Conservation (phyloP, 2,888 invertebrate genomes). For the Drosophila quinaria region DNA sequence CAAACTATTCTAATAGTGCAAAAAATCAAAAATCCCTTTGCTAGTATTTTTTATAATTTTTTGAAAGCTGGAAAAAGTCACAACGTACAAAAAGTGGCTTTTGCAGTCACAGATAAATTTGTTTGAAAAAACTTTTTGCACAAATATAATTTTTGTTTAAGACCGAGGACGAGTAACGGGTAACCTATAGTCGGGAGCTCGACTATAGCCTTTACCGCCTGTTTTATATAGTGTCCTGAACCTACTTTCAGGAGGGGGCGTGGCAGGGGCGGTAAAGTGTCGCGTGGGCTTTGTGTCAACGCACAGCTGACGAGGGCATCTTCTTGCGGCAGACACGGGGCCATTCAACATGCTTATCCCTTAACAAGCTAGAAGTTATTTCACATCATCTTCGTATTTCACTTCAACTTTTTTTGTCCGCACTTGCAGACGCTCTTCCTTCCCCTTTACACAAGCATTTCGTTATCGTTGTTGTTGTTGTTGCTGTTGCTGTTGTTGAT, state of each 20-base stretch:
- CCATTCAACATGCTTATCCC: constrained; percentile 10
- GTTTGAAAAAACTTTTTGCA: no score
- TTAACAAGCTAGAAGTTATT: constrained; percentile 53
- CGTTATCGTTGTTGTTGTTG: constrained; percentile 30
- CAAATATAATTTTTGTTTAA: no score
- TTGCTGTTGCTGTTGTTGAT: constrained; percentile 39
- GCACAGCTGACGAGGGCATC: constrained; percentile 32
- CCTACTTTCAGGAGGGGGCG: not conserved
- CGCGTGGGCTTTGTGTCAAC: constrained; percentile 23
- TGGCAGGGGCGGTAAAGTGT: not conserved
- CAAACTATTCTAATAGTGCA: no score
- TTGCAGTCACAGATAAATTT: no score
- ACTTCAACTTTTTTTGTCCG: constrained; percentile 48
- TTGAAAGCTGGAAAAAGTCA: no score
- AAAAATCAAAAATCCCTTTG: no score
- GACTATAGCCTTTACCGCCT: no score
- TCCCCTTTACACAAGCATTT: constrained; percentile 27
- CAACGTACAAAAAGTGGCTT: no score
- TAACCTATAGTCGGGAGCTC: no score
- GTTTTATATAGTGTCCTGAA: constrained; percentile 1
- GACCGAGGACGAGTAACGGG: no score
- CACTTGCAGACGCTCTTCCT: constrained; percentile 30
- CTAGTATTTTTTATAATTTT: no score
- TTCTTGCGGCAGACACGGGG: constrained; percentile 12
- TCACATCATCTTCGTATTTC: constrained; percentile 51